Evolutionary conservation across 2,113 vertebrate species (phyloP), one percentile per base, ranked within the genome.

Genomic region (Seriola rivoliana): DNA sequence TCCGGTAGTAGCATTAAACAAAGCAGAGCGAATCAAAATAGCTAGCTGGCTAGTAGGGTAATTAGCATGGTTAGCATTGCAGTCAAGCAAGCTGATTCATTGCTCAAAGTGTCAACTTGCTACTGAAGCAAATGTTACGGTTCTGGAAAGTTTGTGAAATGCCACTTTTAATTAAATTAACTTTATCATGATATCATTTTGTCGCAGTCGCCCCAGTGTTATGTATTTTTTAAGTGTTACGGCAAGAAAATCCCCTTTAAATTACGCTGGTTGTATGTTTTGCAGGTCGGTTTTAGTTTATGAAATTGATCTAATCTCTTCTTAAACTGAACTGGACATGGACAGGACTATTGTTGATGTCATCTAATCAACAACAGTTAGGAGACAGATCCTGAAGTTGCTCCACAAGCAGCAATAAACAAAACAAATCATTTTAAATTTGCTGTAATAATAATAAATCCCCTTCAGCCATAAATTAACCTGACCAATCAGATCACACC

Each of bases 21-120:
- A 29, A 60, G 36, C 10, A 62, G 21, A 48, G 54, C 16, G 11
- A 19, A 19, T 62, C 42, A 63, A 34, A 71, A 19, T 4, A 70
- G 66, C 55, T 73, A 65, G 64, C 48, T 50, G 17, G 78, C 13
- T 84, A 50, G 9, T n/a, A 4, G 40, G 82, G 71, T 83, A 67
- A 55, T 89, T 91, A 93, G 91, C 88, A 68, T 57, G 1, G 78
- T 72, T 93, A 91, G 78, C 90, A 40, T 62, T 59, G 9, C 68
- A 75, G 42, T 3, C 0, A 64, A 80, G 55, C 58, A 62, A 85
- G 86, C 81, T 88, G 86, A 91, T 91, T 93, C 87, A 83, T 89
- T 87, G 80, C 23, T 72, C 5, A 32, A 62, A 68, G 48, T 57
- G 48, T 62, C 42, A 65, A 21, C 5, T 12, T 63, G 29, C 1